Conservation (phyloP, 1,140 invertebrate genomes). For the Drosophila guanche region DNA sequence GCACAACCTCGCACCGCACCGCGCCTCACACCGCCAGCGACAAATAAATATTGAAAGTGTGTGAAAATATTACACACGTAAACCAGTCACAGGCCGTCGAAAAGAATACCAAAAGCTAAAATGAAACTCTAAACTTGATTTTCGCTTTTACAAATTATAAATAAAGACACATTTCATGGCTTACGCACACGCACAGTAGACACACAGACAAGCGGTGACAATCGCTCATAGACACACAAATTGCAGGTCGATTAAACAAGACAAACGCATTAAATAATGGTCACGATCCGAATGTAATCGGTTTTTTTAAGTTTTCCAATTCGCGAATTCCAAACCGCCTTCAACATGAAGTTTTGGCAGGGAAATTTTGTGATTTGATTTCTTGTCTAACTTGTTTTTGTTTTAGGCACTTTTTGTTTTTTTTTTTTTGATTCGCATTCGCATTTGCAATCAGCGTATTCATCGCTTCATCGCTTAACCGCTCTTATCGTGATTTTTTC, state of each 20-base stretch:
- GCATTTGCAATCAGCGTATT: background rate
- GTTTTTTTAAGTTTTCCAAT: conserved; percentile 33
- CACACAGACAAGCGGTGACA: conserved; percentile 14
- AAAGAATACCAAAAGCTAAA: conserved; percentile 21
- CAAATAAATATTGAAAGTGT: conserved; percentile 74
- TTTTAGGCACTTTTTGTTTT: conserved; percentile 5
- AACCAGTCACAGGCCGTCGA: conserved; percentile 42
- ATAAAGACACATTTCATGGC: conserved; percentile 29
- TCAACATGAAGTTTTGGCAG: conserved; percentile 30
- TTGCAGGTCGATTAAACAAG: conserved; percentile 24
- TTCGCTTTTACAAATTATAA: conserved; percentile 23
- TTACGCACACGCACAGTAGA: conserved; percentile 33
- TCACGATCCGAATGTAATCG: conserved; percentile 41
- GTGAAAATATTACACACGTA: conserved; percentile 63
- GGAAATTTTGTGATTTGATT: conserved; percentile 24
- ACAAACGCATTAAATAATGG: conserved; percentile 30
- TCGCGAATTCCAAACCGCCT: conserved; percentile 31
- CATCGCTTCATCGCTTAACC: conserved; percentile 26
- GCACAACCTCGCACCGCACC: background rate
- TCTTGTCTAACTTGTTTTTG: conserved; percentile 64
- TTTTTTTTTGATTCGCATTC: conserved; percentile 5
- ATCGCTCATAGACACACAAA: conserved; percentile 2
- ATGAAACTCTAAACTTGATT: conserved; percentile 42
- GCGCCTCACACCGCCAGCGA: background rate
- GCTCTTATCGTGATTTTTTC: conserved; percentile 25